Evolutionary conservation across 2,113 vertebrate species (phyloP), one percentile per base, ranked within the genome.

Genomic region (Dipodomys ordii): DNA sequence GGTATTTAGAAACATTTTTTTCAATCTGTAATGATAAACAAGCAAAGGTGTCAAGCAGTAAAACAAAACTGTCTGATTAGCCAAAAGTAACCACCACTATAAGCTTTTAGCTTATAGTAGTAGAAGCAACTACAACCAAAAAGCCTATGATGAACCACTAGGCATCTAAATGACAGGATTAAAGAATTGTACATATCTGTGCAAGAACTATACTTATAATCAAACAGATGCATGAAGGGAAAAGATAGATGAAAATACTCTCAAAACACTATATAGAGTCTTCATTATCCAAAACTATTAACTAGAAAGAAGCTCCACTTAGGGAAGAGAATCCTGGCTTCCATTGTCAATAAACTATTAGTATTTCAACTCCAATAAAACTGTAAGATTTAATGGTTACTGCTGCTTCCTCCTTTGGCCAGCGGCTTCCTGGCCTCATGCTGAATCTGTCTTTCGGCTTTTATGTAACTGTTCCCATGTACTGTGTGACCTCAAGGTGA

Each of bases 401-500:
- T 85, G 20, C 39, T 79, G 23, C 3, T 74, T 23, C 62, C 23
- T 64, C 62, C 62, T 83, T 90, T 13, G 65, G 93, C 91, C 22
- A 49, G 49, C 49, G 2, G 25, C 88, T 92, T 81, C 16, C 64
- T 39, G 53, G 53, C 53, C 87, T 35, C 92, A 65, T 10, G 11
- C 49, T 27, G 0, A 44, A 28, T 0, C 0, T 76, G 35, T 92
- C 15, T 28, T 39, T 74, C 74, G 93, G 74, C 27, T 94, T 97
- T 93, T 87, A 49, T 0, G 0, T 90, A 35, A 81, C n/a, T 93
- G 25, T 90, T 96, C 78, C 78, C 71, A 74, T 67, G 83, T 35
- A 28, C 68, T 93, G 46, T 39, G 71, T 0, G 9, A 74, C 53
- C 68, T 97, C 94, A 97, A 96, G 92, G 95, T 97, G 96, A 98